A percentile compares a stretch with the other conserved stretches of the same genome.
Conservation (phyloP, 2,888 invertebrate species). For the Trachelus stipa region DNA sequence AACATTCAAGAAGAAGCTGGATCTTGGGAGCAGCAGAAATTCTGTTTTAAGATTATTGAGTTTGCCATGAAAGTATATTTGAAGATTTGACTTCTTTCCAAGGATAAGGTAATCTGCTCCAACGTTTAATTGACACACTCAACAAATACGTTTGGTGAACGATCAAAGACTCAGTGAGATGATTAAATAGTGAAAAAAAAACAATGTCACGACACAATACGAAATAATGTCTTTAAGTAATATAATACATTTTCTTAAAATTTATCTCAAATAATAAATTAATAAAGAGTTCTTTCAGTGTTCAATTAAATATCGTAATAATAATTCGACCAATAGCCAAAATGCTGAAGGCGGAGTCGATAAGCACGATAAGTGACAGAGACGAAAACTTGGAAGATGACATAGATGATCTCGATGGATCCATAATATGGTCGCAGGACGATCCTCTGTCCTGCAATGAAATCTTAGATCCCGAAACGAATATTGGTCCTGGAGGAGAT, state of each 20-base stretch:
- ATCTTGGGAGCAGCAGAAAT: conserved; percentile 30
- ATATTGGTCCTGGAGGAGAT: conserved; percentile 17
- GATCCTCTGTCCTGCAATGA: conserved; percentile 45
- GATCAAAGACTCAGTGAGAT: not conserved
- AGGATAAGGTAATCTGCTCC: conserved; percentile 46
- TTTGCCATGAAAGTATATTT: conserved; percentile 53
- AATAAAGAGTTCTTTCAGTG: not conserved
- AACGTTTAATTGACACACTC: not conserved
- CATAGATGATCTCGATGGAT: conserved; percentile 44
- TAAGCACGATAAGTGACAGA: conserved; percentile 43
- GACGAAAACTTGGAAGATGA: conserved; percentile 48
- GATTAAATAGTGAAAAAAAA: not conserved
- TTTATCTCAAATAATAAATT: not conserved
- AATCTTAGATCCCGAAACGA: conserved; percentile 31
- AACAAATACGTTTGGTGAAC: not conserved
- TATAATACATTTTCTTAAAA: not conserved
- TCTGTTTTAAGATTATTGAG: conserved; percentile 36
- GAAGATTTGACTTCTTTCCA: conserved; percentile 38
- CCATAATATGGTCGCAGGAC: conserved; percentile 51
- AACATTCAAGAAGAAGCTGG: conserved; percentile 23
- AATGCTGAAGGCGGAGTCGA: conserved; percentile 32
- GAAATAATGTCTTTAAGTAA: not conserved
- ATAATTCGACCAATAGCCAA: not conserved
- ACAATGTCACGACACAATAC: not conserved
- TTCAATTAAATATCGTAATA: too few relatives aligned